Conservation (phyloP, 2,113 vertebrate species). For the Megaceryle maxima region DNA sequence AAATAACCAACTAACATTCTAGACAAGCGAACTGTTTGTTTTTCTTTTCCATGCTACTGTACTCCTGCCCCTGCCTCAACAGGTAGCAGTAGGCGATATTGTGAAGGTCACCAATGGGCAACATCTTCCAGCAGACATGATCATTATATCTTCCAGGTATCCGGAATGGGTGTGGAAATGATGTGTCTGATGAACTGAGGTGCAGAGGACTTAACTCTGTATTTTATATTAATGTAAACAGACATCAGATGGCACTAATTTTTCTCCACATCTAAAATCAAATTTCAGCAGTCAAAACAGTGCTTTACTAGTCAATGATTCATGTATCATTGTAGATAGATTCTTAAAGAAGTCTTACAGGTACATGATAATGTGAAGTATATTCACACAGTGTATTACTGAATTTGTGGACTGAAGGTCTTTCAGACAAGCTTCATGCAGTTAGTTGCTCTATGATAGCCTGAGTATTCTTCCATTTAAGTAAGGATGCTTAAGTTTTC, state of each 20-base stretch:
- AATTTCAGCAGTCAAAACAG: neutral
- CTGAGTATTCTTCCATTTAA: neutral
- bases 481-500: neutral
- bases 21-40: slow-evolving; percentile 45
- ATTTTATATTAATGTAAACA: neutral
- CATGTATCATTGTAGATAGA: neutral
- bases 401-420: neutral
- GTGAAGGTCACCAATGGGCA: slow-evolving; percentile 98
- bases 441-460: neutral
- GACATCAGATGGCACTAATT: neutral
- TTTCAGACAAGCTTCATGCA: neutral
- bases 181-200: slow-evolving; percentile 68
- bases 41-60: slow-evolving; percentile 71
- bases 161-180: slow-evolving; percentile 47
- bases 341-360: neutral
- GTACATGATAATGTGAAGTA: too few relatives aligned
- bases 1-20: slow-evolving; percentile 62
- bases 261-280: neutral
- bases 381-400: neutral
- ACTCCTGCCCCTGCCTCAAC: slow-evolving; percentile 74
- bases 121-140: slow-evolving; percentile 97
- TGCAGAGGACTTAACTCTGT: slow-evolving; percentile 33
- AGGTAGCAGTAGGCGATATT: slow-evolving; percentile 98
- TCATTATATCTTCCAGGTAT: slow-evolving; percentile 94
- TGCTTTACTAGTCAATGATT: neutral